These are phyloP conservation scores for Hippolais icterina DNA, from an alignment of 2,113 vertebrate genomes.

Conservation along the genomic window DNA sequence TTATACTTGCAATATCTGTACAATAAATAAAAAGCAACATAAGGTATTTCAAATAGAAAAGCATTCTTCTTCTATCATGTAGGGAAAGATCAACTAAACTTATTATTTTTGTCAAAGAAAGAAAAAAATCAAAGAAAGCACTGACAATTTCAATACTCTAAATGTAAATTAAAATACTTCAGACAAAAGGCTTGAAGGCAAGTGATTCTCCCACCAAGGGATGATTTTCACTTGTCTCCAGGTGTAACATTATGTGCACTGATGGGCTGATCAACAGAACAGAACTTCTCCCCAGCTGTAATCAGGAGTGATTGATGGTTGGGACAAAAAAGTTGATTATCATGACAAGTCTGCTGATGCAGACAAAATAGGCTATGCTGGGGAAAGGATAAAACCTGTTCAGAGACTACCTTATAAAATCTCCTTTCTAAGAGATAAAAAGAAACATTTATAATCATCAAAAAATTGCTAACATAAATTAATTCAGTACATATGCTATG, in stretches of 20 bases:
- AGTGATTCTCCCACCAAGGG: conserved; percentile 47
- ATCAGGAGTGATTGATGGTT: conserved; percentile 81
- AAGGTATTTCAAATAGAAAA: background rate
- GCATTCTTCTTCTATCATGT: background rate
- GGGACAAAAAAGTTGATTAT: conserved; percentile 83
- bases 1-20: conserved; percentile 53
- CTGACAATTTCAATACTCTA: conserved; percentile 43
- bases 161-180: conserved; percentile 62
- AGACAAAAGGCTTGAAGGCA: conserved; percentile 66
- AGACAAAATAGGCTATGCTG: conserved; percentile 77
- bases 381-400: conserved; percentile 72
- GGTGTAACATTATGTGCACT: conserved; percentile 78
- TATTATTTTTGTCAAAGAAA: conserved; percentile 39
- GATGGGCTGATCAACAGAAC: conserved; percentile 79
- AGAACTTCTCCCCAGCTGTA: conserved; percentile 74
- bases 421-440: conserved; percentile 46
- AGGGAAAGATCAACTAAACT: conserved; percentile 10
- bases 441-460: conserved; percentile 36
- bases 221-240: conserved; percentile 75
- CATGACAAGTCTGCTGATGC: conserved; percentile 75
- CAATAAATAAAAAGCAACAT: background rate
- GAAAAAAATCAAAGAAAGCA: conserved; percentile 44
- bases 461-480: background rate
- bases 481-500: conserved; percentile 12
- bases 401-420: conserved; percentile 55